phyloP scores from a whole-genome alignment of 2,113 vertebrate genomes.

The Vireo altiloquus region DNA sequence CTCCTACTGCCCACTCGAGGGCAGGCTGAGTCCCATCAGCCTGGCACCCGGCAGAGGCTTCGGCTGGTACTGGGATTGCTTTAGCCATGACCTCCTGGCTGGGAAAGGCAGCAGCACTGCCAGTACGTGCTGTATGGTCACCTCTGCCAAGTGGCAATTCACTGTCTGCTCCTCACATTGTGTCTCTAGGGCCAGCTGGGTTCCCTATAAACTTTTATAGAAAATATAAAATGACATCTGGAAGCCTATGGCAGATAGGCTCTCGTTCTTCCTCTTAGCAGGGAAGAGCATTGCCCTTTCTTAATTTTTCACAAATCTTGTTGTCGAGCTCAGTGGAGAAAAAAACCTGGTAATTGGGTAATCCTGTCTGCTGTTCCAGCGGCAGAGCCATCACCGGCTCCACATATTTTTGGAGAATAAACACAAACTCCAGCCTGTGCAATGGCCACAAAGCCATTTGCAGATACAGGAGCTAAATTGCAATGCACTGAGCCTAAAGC shows the following conservation, averaged over 20 bases:
- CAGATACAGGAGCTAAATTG: neutral
- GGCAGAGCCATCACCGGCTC: neutral
- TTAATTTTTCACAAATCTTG: conserved; percentile 14
- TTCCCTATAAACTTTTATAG: conserved; percentile 20
- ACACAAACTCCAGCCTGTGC: neutral
- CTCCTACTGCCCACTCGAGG: neutral
- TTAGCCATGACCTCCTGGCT: fast-evolving
- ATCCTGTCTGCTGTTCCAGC: neutral
- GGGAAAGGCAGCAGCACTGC: neutral
- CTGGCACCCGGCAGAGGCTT: neutral
- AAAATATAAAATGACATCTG: conserved; percentile 21
- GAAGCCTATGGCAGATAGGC: neutral
- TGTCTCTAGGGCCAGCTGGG: conserved; percentile 16
- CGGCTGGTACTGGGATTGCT: fast-evolving
- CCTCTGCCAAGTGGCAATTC: neutral
- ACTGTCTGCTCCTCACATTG: neutral
- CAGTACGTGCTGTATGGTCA: neutral
- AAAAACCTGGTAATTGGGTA: neutral
- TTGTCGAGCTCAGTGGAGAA: neutral
- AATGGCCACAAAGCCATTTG: neutral
- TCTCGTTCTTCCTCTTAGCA: neutral
- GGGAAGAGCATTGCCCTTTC: neutral
- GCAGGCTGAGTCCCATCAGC: neutral
- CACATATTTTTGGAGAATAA: neutral
- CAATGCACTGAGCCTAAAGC: neutral